Percentiles rank a stretch among this genome's conserved stretches.
Evolutionary conservation across 2,797 vertebrate species (phyloP).

Genomic region (Miichthys miiuy): DNA sequence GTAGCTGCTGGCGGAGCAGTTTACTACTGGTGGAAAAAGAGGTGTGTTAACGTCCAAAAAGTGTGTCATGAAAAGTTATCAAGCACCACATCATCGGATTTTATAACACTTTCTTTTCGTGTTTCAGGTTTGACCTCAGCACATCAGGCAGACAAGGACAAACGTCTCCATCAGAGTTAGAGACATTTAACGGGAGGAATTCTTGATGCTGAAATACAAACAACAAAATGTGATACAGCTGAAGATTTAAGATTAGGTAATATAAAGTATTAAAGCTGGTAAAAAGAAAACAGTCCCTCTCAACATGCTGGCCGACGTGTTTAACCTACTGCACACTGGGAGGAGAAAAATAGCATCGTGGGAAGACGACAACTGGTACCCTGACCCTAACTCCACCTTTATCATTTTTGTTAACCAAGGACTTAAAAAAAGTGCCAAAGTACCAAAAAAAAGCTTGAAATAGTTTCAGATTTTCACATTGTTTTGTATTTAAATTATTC

Average conservation of each 20-base stretch:
- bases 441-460: not conserved
- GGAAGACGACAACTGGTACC: conserved; percentile 45
- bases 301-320: not conserved
- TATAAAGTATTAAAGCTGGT: not conserved
- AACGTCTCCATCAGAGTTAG: not conserved
- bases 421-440: not conserved
- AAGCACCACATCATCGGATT: not conserved
- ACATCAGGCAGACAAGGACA: not conserved
- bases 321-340: not conserved
- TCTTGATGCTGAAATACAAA: not conserved
- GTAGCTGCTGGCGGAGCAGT: conserved; percentile 20
- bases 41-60: conserved; percentile 10
- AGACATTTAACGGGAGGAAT: not conserved
- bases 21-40: conserved; percentile 43
- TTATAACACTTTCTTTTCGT: conserved; percentile 1
- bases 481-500: no score
- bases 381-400: conserved; percentile 4
- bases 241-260: not conserved
- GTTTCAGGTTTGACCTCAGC: conserved; percentile 30
- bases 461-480: not conserved
- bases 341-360: conserved; percentile 40
- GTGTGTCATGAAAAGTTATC: not conserved
- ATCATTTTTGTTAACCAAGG: conserved; percentile 30
- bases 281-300: not conserved
- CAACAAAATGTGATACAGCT: not conserved